These are phyloP conservation scores for Oreortyx pictus DNA, from an alignment of 2,797 vertebrate species.

Conservation along the genomic window DNA sequence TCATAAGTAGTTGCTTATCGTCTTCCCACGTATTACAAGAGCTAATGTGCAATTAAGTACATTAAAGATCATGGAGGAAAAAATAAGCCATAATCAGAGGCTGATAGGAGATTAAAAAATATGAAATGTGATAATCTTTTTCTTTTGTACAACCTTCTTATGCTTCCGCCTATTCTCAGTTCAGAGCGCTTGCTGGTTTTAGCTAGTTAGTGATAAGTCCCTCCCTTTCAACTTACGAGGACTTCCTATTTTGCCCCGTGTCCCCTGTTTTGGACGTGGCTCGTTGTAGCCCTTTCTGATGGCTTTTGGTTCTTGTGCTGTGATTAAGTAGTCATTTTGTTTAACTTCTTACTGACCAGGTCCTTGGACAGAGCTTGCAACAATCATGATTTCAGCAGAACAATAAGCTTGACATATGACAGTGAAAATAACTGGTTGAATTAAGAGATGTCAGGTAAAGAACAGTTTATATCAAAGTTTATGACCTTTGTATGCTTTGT, in stretches of 20 bases:
- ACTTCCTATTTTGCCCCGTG: background rate
- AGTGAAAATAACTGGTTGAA: background rate
- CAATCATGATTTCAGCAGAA: background rate
- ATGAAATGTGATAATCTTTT: background rate
- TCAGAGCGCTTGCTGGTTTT: background rate
- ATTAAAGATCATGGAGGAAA: background rate
- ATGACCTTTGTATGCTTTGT: background rate
- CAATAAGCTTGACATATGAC: background rate
- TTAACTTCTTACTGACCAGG: background rate
- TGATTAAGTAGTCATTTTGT: background rate
- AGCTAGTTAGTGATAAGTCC: background rate
- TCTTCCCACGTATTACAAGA: slow-evolving; percentile 7
- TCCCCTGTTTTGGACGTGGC: background rate
- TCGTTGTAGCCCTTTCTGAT: background rate
- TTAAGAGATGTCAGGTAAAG: background rate
- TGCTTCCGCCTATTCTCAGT: slow-evolving; percentile 21
- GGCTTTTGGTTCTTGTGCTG: background rate
- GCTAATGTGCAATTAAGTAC: slow-evolving; percentile 55
- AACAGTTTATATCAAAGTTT: background rate
- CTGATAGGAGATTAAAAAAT: background rate
- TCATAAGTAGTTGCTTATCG: slow-evolving; percentile 48
- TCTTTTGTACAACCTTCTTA: background rate
- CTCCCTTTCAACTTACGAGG: background rate
- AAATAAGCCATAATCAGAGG: slow-evolving; percentile 9
- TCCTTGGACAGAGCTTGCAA: background rate